Conservation (phyloP, 2,113 vertebrate species). For the Sturnira hondurensis region DNA sequence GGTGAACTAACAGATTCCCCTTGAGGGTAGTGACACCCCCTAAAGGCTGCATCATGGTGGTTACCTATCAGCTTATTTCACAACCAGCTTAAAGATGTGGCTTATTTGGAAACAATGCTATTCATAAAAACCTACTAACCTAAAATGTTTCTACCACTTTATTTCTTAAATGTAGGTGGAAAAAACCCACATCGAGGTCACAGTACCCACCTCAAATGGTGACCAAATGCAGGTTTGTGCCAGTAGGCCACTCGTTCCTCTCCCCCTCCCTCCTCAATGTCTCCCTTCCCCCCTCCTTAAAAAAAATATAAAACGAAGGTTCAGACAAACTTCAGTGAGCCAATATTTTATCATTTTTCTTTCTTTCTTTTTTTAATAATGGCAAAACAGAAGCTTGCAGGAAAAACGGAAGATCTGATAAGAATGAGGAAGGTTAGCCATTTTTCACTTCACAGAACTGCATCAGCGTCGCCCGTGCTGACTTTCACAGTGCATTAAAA, state of each 20-base stretch:
- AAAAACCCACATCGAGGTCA: conserved; percentile 87
- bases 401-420: conserved; percentile 90
- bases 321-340: conserved; percentile 68
- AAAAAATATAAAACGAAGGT: conserved; percentile 54
- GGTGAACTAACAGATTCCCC: conserved; percentile 49
- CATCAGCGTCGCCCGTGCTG: conserved; percentile 71
- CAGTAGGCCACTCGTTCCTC: conserved; percentile 63
- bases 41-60: conserved; percentile 65
- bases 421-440: conserved; percentile 97
- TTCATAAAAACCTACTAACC: conserved; percentile 78
- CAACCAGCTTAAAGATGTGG: conserved; percentile 60
- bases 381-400: conserved; percentile 87
- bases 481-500: conserved; percentile 75
- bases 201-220: conserved; percentile 84
- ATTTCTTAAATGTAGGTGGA: conserved; percentile 88
- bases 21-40: not conserved
- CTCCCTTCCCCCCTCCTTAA: not conserved
- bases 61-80: conserved; percentile 59
- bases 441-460: conserved; percentile 71
- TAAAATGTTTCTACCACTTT: conserved; percentile 82
- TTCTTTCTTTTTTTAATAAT: conserved; percentile 70
- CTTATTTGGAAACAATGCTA: conserved; percentile 64
- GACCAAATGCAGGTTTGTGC: conserved; percentile 93
- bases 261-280: not conserved
- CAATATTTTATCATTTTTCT: conserved; percentile 74